Evolutionary conservation across 2,113 vertebrate species (phyloP).

Genomic region (Amblyopsis rosae): DNA sequence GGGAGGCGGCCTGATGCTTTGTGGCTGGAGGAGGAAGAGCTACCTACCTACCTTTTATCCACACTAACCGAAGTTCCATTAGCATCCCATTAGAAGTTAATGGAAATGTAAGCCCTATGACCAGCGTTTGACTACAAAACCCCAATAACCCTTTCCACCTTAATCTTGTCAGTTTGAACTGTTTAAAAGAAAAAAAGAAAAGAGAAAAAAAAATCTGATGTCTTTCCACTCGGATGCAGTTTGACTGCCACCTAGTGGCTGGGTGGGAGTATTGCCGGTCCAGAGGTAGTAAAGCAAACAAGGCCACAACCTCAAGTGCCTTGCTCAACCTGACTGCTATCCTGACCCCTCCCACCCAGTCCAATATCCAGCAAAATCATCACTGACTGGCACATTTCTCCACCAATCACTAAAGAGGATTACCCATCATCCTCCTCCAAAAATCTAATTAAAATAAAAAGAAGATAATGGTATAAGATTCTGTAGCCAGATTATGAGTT

Average conservation of each 20-base stretch:
- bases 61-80: slow-evolving; percentile 55
- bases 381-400: slow-evolving; percentile 28
- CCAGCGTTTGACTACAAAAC: slow-evolving; percentile 39
- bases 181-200: slow-evolving; percentile 8
- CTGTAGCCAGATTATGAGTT: slow-evolving; percentile 17
- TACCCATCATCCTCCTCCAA: slow-evolving; percentile 11
- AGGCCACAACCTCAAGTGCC: slow-evolving; percentile 67
- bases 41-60: slow-evolving; percentile 57
- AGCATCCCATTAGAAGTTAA: slow-evolving; percentile 45
- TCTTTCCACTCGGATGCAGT: slow-evolving; percentile 33
- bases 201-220: slow-evolving; percentile 44
- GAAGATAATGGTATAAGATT: slow-evolving; percentile 6
- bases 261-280: slow-evolving; percentile 47
- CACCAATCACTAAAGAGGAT: slow-evolving; percentile 49
- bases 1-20: slow-evolving; percentile 70
- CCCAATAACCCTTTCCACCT: slow-evolving; percentile 16
- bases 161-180: slow-evolving; percentile 12
- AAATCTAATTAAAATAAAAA: slow-evolving; percentile 16
- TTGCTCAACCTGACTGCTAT: slow-evolving; percentile 66
- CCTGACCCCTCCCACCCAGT: slow-evolving; percentile 47
- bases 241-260: slow-evolving; percentile 56
- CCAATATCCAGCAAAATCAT: slow-evolving; percentile 31
- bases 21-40: slow-evolving; percentile 52
- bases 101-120: slow-evolving; percentile 29
- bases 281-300: slow-evolving; percentile 46